Base-by-base conservation (phyloP, 2,888 invertebrate genomes). In the Petrophora chlorosata region DNA sequence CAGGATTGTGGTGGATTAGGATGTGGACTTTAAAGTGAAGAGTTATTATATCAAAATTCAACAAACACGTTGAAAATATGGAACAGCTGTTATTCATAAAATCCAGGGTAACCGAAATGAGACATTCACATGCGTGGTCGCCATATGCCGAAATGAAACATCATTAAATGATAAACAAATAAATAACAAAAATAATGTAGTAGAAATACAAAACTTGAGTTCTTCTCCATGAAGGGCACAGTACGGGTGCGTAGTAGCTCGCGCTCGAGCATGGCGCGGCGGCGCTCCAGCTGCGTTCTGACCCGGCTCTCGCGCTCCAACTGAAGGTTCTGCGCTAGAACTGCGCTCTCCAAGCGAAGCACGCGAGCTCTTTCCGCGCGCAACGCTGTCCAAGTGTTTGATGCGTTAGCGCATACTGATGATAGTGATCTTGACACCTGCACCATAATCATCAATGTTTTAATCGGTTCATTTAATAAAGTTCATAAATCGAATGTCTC, bases 361-460 rank as follows among this genome's bases (percentile, higher is more conserved):
- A 88, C 85, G 2, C 85, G 84, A 23, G 82, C 76, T 1, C 90
- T 68, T 62, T 90, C 90, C 3, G 75, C 73, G 0, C 82, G 74
- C 40, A 90, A 53, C 1, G 88, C 84, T 0, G 83, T 73, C 87
- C 88, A 89, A 3, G 84, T 85, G 10, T 85, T 82, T 2, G 80
- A 78, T n/a, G 82, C 77, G 50, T 61, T 71, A 2, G 76, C 72
- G 52, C 84, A 85, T 26, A 85, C 59, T 2, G 79, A 76, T 16
- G 85, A 77, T 48, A 89, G 56, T 1, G 87, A 85, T 38, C 79
- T 71, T 2, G 83, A 70, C 8, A 81, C 55, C 88, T 88, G 61
- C 33, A 41, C 5, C 25, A 41, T 5, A 7, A 19, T n/a, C n/a
- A n/a, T n/a, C n/a, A n/a, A n/a, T n/a, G n/a, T n/a, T n/a, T n/a